Conservation (phyloP, 2,797 vertebrate genomes). For the Dryobates pubescens region DNA sequence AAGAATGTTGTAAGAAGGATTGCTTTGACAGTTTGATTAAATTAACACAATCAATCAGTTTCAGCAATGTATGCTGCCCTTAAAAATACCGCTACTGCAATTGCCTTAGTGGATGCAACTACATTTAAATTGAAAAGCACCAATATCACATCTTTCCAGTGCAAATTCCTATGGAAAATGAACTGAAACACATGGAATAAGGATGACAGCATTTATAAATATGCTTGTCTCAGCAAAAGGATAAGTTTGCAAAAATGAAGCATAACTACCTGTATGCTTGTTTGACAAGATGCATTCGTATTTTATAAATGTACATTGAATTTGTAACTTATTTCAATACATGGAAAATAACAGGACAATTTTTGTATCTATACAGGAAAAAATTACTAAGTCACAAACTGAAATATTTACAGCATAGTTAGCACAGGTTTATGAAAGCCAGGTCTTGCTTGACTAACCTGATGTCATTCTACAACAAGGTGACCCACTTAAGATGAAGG, state of each 20-base stretch:
- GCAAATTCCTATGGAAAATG: not conserved
- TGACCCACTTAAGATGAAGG: too few relatives aligned
- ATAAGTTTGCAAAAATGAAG: not conserved
- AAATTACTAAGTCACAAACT: not conserved
- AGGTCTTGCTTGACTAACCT: too few relatives aligned
- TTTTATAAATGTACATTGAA: not conserved
- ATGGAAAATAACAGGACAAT: not conserved
- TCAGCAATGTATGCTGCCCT: not conserved
- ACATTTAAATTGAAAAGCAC: conserved; percentile 10
- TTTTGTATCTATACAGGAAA: not conserved
- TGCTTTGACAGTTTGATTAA: conserved; percentile 24
- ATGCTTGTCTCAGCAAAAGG: not conserved
- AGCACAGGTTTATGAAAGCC: not conserved
- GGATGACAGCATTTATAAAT: not conserved
- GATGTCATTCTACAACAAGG: too few relatives aligned
- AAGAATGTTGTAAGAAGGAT: not conserved
- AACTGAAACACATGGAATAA: not conserved
- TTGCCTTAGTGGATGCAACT: not conserved
- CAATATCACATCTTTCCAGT: not conserved
- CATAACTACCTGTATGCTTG: not conserved
- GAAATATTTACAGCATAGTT: not conserved
- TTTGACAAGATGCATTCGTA: not conserved
- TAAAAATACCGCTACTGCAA: not conserved
- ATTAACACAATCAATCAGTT: conserved; percentile 41
- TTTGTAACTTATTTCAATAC: not conserved